A percentile compares a stretch with the other conserved stretches of the same genome.
phyloP scores from a whole-genome alignment of 2,888 invertebrate genomes.

The Eucriotettix oculatus region DNA sequence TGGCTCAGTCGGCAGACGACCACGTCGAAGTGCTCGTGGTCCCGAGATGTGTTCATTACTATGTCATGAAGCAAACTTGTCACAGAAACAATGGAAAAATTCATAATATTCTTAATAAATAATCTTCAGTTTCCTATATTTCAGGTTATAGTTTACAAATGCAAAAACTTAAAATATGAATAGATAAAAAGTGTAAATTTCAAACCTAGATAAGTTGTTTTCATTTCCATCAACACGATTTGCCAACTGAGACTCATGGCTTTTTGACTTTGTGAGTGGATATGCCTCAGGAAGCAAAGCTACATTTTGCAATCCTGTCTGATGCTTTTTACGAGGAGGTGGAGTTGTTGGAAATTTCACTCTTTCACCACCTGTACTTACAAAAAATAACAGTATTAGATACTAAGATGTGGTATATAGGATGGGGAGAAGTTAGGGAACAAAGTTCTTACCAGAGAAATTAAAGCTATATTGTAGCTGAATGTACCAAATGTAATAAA shows the following conservation, averaged over 20 bases:
- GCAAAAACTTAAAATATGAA: too few relatives aligned
- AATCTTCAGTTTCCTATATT: neutral
- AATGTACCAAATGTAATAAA: too few relatives aligned
- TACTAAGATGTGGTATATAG: too few relatives aligned
- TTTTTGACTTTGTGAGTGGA: slow-evolving; percentile 75
- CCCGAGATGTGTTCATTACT: neutral
- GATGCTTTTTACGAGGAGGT: slow-evolving; percentile 59
- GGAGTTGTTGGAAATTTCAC: slow-evolving; percentile 67
- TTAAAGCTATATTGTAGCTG: too few relatives aligned
- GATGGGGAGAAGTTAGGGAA: too few relatives aligned
- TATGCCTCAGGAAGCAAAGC: slow-evolving; percentile 32
- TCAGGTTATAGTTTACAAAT: too few relatives aligned
- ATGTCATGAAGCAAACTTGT: neutral
- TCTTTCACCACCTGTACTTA: slow-evolving; percentile 21
- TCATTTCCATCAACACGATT: slow-evolving; percentile 38
- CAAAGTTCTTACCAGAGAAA: too few relatives aligned
- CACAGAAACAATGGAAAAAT: neutral
- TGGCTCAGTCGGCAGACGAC: slow-evolving; percentile 40
- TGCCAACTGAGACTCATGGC: slow-evolving; percentile 78
- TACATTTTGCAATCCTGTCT: slow-evolving; percentile 32
- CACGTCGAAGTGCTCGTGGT: slow-evolving; percentile 23
- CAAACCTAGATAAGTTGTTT: slow-evolving; percentile 22
- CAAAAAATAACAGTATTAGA: neutral
- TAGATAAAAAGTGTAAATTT: neutral
- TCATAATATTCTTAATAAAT: neutral